phyloP scores from a whole-genome alignment of 2,797 vertebrate genomes.

The Adelosebastes latens region DNA sequence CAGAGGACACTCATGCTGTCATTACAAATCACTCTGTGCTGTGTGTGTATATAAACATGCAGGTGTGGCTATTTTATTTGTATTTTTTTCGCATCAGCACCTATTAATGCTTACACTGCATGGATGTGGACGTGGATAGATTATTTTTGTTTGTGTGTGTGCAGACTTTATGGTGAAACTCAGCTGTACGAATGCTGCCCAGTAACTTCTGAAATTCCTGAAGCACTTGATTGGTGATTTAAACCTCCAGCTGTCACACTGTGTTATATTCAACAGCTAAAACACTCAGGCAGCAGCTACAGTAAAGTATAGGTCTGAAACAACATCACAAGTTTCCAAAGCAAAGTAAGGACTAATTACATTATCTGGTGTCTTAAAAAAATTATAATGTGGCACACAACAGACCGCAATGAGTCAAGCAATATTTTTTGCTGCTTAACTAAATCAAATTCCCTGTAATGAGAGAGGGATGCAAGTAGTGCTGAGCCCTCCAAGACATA shows the following conservation, averaged over 20 bases:
- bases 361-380: neutral
- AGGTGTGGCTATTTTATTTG: constrained; percentile 1
- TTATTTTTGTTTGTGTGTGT: constrained; percentile 13
- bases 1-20: constrained; percentile 37
- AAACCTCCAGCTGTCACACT: neutral
- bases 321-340: neutral
- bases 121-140: neutral
- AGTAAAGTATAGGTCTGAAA: neutral
- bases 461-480: neutral
- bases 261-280: neutral
- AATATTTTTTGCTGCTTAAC: neutral
- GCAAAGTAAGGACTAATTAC: neutral
- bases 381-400: neutral
- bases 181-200: neutral
- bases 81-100: neutral
- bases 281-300: constrained; percentile 2
- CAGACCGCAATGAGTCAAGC: neutral
- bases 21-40: constrained; percentile 41
- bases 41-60: neutral
- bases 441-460: neutral
- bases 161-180: neutral
- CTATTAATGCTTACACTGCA: constrained; percentile 6
- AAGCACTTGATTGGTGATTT: neutral
- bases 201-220: neutral
- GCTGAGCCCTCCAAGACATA: constrained; percentile 1